A percentile compares a stretch with the other conserved stretches of the same genome.
Evolutionary conservation across 2,888 invertebrate species (phyloP).

Genomic region (Amiota communis): DNA sequence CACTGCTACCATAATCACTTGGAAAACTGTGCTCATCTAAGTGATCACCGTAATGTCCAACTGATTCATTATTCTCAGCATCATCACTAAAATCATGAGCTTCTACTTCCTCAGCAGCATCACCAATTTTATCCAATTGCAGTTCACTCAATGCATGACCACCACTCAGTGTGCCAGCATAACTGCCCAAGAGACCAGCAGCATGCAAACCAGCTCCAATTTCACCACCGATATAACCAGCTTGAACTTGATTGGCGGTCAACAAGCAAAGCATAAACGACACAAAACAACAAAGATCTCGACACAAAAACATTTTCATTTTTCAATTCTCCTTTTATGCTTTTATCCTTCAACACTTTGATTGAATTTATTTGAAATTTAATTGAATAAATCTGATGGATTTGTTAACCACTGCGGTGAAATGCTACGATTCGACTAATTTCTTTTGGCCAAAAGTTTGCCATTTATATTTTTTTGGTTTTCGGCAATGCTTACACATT

Average conservation of each 20-base stretch:
- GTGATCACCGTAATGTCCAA: slow-evolving; percentile 62
- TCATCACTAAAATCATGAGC: slow-evolving; percentile 50
- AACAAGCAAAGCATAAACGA: slow-evolving; percentile 20
- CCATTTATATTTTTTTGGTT: slow-evolving; percentile 57
- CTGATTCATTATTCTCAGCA: slow-evolving; percentile 47
- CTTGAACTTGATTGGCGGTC: slow-evolving; percentile 10
- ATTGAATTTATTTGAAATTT: background rate
- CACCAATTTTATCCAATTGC: slow-evolving; percentile 39
- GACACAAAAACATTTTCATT: slow-evolving; percentile 41
- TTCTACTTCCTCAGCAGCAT: slow-evolving; percentile 19
- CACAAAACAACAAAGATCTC: slow-evolving; percentile 38
- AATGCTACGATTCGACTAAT: slow-evolving; percentile 65
- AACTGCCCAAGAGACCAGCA: slow-evolving; percentile 55
- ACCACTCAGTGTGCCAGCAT: slow-evolving; percentile 55
- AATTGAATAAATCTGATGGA: too few relatives aligned
- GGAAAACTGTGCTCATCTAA: slow-evolving; percentile 60
- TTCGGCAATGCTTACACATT: slow-evolving; percentile 46
- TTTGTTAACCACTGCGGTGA: slow-evolving; percentile 56
- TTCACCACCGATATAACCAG: slow-evolving; percentile 48
- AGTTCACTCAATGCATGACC: slow-evolving; percentile 55
- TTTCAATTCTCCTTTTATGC: slow-evolving; percentile 17
- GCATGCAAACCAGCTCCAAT: slow-evolving; percentile 46
- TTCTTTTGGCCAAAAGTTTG: slow-evolving; percentile 51
- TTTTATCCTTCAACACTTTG: slow-evolving; percentile 25
- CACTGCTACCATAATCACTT: slow-evolving; percentile 56